These are phyloP conservation scores for Petrosia ficiformis DNA, from an alignment of 37 sponge, comb jelly and placozoan species.

Conservation along the genomic window DNA sequence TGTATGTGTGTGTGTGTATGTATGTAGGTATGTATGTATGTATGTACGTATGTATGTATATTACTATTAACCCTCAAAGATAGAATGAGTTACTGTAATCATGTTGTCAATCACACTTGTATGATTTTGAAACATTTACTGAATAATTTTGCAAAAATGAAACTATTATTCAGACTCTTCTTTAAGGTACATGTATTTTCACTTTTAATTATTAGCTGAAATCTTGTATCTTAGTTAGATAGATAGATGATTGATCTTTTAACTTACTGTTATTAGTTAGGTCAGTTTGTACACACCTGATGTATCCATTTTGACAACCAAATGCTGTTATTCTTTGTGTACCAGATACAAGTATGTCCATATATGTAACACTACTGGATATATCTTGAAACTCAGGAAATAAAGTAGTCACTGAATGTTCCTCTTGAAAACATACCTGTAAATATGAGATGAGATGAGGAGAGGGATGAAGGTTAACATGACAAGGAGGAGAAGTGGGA, in stretches of 20 bases:
- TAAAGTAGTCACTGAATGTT: slow-evolving; percentile 12
- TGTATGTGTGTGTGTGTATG: too few species aligned
- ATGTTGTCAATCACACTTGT: too few species aligned
- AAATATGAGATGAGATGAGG: not conserved
- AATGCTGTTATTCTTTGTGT: slow-evolving; percentile 43
- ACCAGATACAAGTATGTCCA: slow-evolving; percentile 38
- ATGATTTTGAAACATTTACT: too few species aligned
- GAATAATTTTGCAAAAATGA: too few species aligned
- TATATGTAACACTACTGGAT: slow-evolving; percentile 51
- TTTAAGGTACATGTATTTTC: too few species aligned
- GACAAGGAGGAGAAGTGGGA: not conserved
- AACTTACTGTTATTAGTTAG: slow-evolving; percentile 13
- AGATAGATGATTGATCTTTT: too few species aligned
- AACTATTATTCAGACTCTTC: too few species aligned
- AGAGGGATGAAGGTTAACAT: not conserved
- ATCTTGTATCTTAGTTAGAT: too few species aligned
- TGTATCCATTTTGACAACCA: slow-evolving; percentile 59
- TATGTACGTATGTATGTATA: too few species aligned
- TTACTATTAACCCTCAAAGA: not conserved
- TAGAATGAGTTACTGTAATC: not conserved
- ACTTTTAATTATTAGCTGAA: too few species aligned
- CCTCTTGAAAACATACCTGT: slow-evolving; percentile 49
- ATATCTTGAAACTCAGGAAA: slow-evolving; percentile 65
- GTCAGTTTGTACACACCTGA: slow-evolving; percentile 28
- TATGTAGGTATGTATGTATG: too few species aligned